Evolutionary conservation across 2,113 vertebrate species (phyloP), one percentile per base, ranked within the genome.

Genomic region (Otolemur garnettii): DNA sequence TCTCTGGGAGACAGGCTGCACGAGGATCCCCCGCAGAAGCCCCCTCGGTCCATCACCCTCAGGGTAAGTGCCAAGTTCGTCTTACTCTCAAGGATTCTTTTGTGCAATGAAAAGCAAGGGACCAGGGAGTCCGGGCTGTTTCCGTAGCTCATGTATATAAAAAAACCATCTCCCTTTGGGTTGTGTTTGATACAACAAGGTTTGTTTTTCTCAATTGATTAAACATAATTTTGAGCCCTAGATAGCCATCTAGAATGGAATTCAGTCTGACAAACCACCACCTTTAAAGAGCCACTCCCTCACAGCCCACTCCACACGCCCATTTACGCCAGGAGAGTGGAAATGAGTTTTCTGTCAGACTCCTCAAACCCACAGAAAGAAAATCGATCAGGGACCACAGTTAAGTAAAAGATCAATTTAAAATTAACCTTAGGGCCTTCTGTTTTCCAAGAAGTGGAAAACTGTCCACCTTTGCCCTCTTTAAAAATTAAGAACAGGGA

Each of bases 21-120:
- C 99, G 99, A 99, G 97, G 99, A 99, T 77, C 99, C 99, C 30
- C 99, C 99, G 26, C 99, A 99, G 96, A 99, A 99, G 97, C 99
- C 99, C 95, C 99, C 99, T 57, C 98, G 99, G 92, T 99, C 99
- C 97, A 99, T 99, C 98, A 99, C 99, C 98, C 98, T 99, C 98
- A 98, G 99, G 99, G 99, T 99, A 96, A 99, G 99, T 98, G 71
- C 55, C 24, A 8, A 0, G 33, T 69, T 42, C 7, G n/a, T 86
- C 11, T 45, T 57, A 17, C 0, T 26, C 92, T 75, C 14, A 0
- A 15, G 26, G 17, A 55, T 19, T 18, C 21, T 22, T 18, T 42
- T 57, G 81, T 77, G n/a, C 33, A 18, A 4, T 85, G 22, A 33
- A 79, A 59, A 87, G 64, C 89, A 4, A 0, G 7, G 42, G 38